A percentile compares a stretch with the other conserved stretches of the same genome.
Conservation (phyloP, 2,113 vertebrate genomes). For the Drymodes brunneopygia region DNA sequence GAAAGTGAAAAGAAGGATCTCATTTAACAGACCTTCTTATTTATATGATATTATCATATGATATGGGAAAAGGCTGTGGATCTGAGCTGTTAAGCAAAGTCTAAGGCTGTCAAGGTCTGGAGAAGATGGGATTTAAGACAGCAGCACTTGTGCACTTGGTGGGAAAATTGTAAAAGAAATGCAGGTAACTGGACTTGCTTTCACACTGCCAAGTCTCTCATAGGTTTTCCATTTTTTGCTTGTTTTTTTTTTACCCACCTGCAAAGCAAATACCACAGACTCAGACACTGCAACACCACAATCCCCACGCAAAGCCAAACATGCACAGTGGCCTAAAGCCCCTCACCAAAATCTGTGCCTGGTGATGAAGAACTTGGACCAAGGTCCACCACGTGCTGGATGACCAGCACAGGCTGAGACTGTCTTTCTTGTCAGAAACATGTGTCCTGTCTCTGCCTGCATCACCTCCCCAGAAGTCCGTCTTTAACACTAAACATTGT, state of each 20-base stretch:
- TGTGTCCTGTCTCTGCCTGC: background rate
- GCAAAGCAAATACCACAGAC: background rate
- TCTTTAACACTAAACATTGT: conserved; percentile 54
- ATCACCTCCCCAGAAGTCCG: conserved; percentile 39
- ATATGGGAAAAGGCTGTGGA: background rate
- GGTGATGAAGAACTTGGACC: background rate
- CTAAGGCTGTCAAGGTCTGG: background rate
- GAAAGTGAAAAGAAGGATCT: background rate
- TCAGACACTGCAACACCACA: background rate
- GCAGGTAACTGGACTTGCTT: background rate
- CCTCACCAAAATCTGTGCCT: background rate
- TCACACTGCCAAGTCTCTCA: background rate
- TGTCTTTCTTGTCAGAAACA: background rate
- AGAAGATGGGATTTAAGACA: background rate
- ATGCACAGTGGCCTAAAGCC: background rate
- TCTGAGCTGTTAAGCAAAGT: background rate
- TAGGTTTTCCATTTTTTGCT: rapidly evolving
- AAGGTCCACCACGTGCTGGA: background rate
- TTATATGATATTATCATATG: background rate
- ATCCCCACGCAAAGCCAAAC: background rate
- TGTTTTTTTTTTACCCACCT: background rate
- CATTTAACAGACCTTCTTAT: background rate
- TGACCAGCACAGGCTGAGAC: background rate
- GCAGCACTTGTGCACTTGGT: background rate
- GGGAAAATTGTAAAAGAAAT: background rate